Conservation (phyloP, 2,797 vertebrate species). For the Glossophaga mutica region DNA sequence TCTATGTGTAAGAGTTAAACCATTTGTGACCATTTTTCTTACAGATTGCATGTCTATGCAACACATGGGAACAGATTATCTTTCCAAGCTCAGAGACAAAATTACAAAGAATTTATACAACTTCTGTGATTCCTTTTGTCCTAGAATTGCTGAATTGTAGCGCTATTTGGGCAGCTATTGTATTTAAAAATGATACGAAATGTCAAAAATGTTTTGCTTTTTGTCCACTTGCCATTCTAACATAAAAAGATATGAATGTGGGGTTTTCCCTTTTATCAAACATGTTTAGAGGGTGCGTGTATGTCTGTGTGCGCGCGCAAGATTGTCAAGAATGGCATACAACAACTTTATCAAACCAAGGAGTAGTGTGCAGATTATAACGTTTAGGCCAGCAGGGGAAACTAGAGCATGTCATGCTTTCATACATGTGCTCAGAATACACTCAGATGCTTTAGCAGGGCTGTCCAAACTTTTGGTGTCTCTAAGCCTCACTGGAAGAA, state of each 20-base stretch:
- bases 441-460: background rate
- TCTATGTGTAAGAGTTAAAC: slow-evolving; percentile 47
- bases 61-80: background rate
- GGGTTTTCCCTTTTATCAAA: background rate
- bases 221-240: background rate
- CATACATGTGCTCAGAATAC: background rate
- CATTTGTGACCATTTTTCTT: slow-evolving; percentile 40
- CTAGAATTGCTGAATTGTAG: background rate
- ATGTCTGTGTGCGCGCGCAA: background rate
- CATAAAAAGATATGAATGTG: background rate
- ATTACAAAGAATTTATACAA: background rate
- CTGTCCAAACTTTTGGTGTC: too few species aligned
- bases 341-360: background rate
- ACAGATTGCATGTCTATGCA: slow-evolving; percentile 27
- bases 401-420: background rate
- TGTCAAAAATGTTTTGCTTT: background rate
- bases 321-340: background rate
- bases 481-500: too few species aligned
- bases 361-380: background rate
- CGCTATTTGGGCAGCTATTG: background rate
- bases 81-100: slow-evolving; percentile 7
- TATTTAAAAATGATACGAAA: background rate
- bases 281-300: background rate
- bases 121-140: background rate
- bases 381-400: background rate